These are phyloP conservation scores for Wasmannia auropunctata DNA, from an alignment of 1,140 invertebrate species.

Conservation along the genomic window DNA sequence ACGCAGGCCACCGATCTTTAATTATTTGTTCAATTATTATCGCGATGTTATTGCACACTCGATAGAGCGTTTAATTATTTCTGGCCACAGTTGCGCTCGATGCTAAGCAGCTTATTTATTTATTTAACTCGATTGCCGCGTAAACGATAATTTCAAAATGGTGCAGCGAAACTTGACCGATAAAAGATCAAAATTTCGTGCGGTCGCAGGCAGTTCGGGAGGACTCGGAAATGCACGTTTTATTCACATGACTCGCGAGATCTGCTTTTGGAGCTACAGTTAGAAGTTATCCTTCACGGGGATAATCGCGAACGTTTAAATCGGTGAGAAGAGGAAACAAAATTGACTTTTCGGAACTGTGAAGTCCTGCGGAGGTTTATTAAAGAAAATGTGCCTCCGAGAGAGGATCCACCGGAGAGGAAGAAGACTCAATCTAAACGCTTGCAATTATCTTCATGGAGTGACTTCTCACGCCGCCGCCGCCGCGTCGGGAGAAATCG, in stretches of 20 bases:
- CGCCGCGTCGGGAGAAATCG: no score
- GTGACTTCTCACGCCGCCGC: conserved; percentile 16
- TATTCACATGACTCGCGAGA: neutral
- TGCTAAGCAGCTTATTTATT: neutral
- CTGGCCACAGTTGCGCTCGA: neutral
- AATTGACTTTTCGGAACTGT: neutral
- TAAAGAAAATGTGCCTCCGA: neutral
- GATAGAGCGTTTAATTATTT: conserved; percentile 40
- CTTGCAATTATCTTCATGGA: neutral
- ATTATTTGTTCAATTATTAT: conserved; percentile 26
- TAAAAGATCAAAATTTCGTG: neutral
- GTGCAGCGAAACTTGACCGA: neutral
- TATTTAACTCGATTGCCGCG: neutral
- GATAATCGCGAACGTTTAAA: neutral
- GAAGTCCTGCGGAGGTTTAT: neutral
- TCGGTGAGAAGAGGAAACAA: no score
- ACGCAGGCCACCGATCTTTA: neutral
- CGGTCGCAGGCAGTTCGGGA: neutral
- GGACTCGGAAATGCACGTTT: neutral
- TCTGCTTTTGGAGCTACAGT: neutral
- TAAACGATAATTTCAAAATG: neutral
- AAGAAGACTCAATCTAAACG: neutral
- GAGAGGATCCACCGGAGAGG: neutral
- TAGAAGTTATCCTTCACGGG: neutral
- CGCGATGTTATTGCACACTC: neutral